Evolutionary conservation across 2,888 invertebrate species (phyloP).

Genomic region (Orchestes rusci): DNA sequence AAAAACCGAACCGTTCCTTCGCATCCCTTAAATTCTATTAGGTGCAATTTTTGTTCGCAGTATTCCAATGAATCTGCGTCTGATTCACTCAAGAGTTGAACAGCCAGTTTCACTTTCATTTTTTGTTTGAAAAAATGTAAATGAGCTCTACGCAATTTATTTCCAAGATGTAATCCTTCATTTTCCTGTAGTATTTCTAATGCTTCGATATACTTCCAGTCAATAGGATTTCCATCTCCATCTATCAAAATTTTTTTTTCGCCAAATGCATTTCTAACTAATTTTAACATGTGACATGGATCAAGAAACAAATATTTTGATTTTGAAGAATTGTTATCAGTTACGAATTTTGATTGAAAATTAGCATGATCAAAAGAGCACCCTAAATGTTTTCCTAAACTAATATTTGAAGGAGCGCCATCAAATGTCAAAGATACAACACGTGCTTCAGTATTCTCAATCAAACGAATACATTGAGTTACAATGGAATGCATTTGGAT

Average conservation of each 20-base stretch:
- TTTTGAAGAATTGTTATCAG: not conserved
- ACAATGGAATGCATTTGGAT: too few species aligned
- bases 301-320: not conserved
- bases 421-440: constrained; percentile 32
- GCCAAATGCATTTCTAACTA: constrained; percentile 14
- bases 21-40: constrained; percentile 10
- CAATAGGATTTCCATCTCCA: constrained; percentile 10
- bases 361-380: constrained; percentile 5
- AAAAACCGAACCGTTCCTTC: constrained; percentile 10
- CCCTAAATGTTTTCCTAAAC: constrained; percentile 7
- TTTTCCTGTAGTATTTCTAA: constrained; percentile 8
- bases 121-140: not conserved
- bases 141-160: constrained; percentile 2
- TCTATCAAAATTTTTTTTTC: constrained; percentile 11
- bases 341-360: constrained; percentile 9
- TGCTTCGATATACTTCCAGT: constrained; percentile 14
- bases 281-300: constrained; percentile 11
- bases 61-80: not conserved
- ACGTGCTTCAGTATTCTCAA: constrained; percentile 26
- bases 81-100: not conserved
- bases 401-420: constrained; percentile 28
- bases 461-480: constrained; percentile 23
- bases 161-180: constrained; percentile 12
- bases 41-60: constrained; percentile 1
- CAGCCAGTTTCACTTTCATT: constrained; percentile 10